Base-by-base conservation (phyloP, 2,888 invertebrate genomes). In the Lycophotia porphyrea region DNA sequence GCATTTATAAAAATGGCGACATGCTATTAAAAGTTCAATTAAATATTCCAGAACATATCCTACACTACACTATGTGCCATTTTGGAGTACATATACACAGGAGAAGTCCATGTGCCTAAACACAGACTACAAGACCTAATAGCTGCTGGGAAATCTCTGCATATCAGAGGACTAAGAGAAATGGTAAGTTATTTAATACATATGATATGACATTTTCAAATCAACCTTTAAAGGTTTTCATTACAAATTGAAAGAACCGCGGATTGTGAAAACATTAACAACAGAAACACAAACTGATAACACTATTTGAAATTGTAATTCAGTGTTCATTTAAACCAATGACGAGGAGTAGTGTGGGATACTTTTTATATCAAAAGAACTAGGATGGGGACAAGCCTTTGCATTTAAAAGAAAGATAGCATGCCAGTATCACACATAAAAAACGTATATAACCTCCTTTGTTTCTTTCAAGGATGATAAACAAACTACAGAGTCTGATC, bases 51-150 rank as follows among this genome's bases (percentile, higher is more conserved):
- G 96, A 94, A 94, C 91, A 90, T 96, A 74, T 94, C 95, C 18
- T 93, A 93, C 75, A 83, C 85, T 44, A 96, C 94, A 13, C 82
- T 96, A n/a, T 88, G 93, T 74, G 90, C 90, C 31, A 90, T 96
- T 82, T 81, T 96, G 78, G 95, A 96, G 72, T 96, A 96, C 79
- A 91, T 96, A 24, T 96, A 96, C 84, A 94, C 95, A 0, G 96
- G 96, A 0, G 95, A 96, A 86, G 95, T 94, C 1, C 68, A 91
- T 31, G 91, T 96, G 1, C 82, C 92, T 0, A 88, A 92, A 49
- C 92, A 95, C 1, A 90, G 91, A 39, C 87, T 96, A 7, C 85
- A 87, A 55, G 93, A 94, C 1, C 89, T 96, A 21, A 85, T 96
- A 60, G 90, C 91, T 36, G 95, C 96, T 5, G 95, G 94, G 2